Base-by-base conservation (phyloP, 2,797 vertebrate genomes). In the Cynodonichthys magdalenae region DNA sequence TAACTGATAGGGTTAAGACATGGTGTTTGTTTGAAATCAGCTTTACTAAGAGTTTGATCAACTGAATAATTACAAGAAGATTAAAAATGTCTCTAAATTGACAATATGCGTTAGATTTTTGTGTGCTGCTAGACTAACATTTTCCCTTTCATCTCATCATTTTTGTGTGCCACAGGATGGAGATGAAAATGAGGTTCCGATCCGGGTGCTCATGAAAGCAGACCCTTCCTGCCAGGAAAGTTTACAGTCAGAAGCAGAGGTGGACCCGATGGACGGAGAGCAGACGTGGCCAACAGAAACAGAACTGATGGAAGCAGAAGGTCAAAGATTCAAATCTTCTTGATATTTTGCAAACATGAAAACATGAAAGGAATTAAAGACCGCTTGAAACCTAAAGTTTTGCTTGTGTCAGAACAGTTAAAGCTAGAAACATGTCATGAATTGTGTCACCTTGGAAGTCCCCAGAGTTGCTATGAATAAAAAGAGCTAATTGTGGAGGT, bases 271-370 rank as follows among this genome's bases (percentile, higher is more conserved):
- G 97, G 97, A 98, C 1, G 96, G 97, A 46, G 98, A 99, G 70
- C 98, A 99, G 80, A 99, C 97, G 0, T 99, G 98, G 98, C 97
- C 98, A 24, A 97, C 96, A 1, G 96, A 98, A 17, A 89, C 94
- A 3, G 98, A 99, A 58, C 92, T 99, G 74, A 90, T 85, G 57
- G 96, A 98, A 75, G 96, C 96, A 58, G 93, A 97, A 69, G 96
- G 97, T 98, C 67, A 84, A 86, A 47, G 63, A 28, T 48, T 6
- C 24, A 5, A 51, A 15, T 1, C 17, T 29, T 18, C 6, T 2
- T 9, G 8, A 41, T 11, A 48, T 1, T 5, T 48, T 59, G 10
- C 53, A 17, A 46, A 14, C 24, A 64, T 31, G 0, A 8, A 18
- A 15, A 19, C 10, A 60, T n/a, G 9, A 7, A 34, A 5, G 24